Conservation (phyloP, 2,113 vertebrate genomes). For the Morone saxatilis region DNA sequence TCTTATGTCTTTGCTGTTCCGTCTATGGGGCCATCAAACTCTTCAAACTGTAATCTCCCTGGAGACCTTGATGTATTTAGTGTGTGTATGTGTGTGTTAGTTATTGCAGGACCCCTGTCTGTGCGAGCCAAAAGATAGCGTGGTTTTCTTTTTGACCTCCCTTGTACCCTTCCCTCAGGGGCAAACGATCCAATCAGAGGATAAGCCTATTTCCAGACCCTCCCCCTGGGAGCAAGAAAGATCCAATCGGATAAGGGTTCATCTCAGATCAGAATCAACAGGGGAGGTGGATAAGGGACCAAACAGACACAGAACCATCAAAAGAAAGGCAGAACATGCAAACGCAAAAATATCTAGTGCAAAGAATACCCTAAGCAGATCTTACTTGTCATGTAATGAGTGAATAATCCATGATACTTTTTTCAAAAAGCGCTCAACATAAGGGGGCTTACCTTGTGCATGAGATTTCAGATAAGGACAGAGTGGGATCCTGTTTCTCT, state of each 20-base stretch:
- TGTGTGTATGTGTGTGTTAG: slow-evolving; percentile 35
- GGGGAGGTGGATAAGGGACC: slow-evolving; percentile 56
- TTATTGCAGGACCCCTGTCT: slow-evolving; percentile 56
- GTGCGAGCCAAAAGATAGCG: slow-evolving; percentile 60
- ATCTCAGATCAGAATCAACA: slow-evolving; percentile 78
- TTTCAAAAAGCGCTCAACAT: slow-evolving; percentile 13
- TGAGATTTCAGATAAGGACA: slow-evolving; percentile 30
- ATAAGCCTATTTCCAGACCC: slow-evolving; percentile 82
- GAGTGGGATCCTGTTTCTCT: slow-evolving; percentile 22
- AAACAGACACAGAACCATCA: slow-evolving; percentile 34
- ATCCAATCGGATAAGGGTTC: slow-evolving; percentile 81
- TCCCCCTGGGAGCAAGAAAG: slow-evolving; percentile 71
- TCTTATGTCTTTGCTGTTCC: slow-evolving; percentile 47
- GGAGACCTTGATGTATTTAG: slow-evolving; percentile 58
- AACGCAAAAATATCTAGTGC: slow-evolving; percentile 20
- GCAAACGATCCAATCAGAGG: slow-evolving; percentile 80
- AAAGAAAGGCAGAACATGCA: slow-evolving; percentile 31
- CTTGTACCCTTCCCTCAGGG: slow-evolving; percentile 78
- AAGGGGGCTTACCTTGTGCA: slow-evolving; percentile 16
- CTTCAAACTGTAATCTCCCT: slow-evolving; percentile 54
- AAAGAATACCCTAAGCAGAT: background rate
- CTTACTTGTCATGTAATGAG: slow-evolving; percentile 34
- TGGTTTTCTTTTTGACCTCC: slow-evolving; percentile 77
- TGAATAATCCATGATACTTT: slow-evolving; percentile 17
- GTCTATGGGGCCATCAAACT: slow-evolving; percentile 56